Conservation (phyloP, 2,888 invertebrate genomes). For the Rhamphomyia laevipes region DNA sequence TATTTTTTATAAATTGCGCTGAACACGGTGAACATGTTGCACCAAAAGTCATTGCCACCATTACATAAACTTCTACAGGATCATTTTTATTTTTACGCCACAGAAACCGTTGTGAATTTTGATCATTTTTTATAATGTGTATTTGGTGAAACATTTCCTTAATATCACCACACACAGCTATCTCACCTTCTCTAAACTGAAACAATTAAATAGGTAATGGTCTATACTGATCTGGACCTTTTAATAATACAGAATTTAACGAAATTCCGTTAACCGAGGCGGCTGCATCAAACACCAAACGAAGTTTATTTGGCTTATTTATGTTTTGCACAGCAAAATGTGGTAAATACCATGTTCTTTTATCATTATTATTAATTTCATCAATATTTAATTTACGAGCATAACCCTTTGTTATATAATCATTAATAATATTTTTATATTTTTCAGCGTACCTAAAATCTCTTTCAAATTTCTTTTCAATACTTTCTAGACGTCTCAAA, state of each 20-base stretch:
- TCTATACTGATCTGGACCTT: slow-evolving; percentile 25
- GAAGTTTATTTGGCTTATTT: too few relatives aligned
- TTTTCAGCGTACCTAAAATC: slow-evolving; percentile 9
- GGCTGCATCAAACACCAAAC: slow-evolving; percentile 26
- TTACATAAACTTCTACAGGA: slow-evolving; percentile 11
- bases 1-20: slow-evolving; percentile 15
- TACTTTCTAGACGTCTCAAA: slow-evolving; percentile 9
- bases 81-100: slow-evolving; percentile 13
- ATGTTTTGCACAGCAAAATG: too few relatives aligned
- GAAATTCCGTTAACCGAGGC: slow-evolving; percentile 17
- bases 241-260: slow-evolving; percentile 21
- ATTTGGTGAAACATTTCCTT: slow-evolving; percentile 22
- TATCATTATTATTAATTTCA: slow-evolving; percentile 9
- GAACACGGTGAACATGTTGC: too few relatives aligned
- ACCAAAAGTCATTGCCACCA: slow-evolving; percentile 18
- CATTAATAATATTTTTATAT: slow-evolving; percentile 12
- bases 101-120: slow-evolving; percentile 22
- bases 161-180: slow-evolving; percentile 24
- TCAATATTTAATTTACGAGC: slow-evolving; percentile 12
- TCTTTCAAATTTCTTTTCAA: slow-evolving; percentile 14
- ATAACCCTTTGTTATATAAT: slow-evolving; percentile 16
- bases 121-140: slow-evolving; percentile 19
- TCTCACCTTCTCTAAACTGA: slow-evolving; percentile 24
- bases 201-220: slow-evolving; percentile 25
- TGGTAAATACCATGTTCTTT: slow-evolving; percentile 20